phyloP scores from a whole-genome alignment of 1,140 invertebrate species.

The Metaphire vulgaris region DNA sequence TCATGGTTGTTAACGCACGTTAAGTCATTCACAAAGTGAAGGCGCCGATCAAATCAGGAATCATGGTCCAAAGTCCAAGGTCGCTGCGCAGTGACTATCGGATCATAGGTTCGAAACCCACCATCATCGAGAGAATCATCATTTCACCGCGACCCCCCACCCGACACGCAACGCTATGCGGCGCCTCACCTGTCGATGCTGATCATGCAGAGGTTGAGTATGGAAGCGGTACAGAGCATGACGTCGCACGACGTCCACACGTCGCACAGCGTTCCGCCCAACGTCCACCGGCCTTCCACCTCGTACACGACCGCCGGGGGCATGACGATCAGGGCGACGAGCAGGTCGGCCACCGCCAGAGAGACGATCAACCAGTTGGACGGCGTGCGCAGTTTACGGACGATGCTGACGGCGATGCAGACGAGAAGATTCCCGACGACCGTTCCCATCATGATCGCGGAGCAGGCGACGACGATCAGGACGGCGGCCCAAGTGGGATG shows the following conservation, averaged over 20 bases:
- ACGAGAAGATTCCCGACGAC: conserved; percentile 54
- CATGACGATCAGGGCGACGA: conserved; percentile 60
- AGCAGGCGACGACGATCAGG: conserved; percentile 42
- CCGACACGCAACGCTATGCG: background rate
- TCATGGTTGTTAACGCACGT: too few species aligned
- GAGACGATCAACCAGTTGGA: conserved; percentile 54
- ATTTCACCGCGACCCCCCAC: background rate
- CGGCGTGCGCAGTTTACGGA: too few species aligned
- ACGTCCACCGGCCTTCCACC: conserved; percentile 25
- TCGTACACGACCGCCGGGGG: conserved; percentile 56
- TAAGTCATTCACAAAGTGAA: too few species aligned
- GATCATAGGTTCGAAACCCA: too few species aligned
- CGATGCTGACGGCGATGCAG: conserved; percentile 54
- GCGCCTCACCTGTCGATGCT: conserved; percentile 57
- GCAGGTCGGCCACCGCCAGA: too few species aligned
- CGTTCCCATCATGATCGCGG: conserved; percentile 47
- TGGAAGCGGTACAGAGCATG: conserved; percentile 35
- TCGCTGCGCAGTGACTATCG: too few species aligned
- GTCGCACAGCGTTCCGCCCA: conserved; percentile 75
- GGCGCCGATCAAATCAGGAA: too few species aligned
- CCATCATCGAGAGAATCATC: too few species aligned
- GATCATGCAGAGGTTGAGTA: too few species aligned
- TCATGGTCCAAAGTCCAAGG: too few species aligned
- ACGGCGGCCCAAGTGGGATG: conserved; percentile 38
- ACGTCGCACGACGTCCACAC: conserved; percentile 36